Evolutionary conservation across 1,140 invertebrate species (phyloP), one percentile per base, ranked within the genome.

Genomic region (Pseudachorutes palmiensis): DNA sequence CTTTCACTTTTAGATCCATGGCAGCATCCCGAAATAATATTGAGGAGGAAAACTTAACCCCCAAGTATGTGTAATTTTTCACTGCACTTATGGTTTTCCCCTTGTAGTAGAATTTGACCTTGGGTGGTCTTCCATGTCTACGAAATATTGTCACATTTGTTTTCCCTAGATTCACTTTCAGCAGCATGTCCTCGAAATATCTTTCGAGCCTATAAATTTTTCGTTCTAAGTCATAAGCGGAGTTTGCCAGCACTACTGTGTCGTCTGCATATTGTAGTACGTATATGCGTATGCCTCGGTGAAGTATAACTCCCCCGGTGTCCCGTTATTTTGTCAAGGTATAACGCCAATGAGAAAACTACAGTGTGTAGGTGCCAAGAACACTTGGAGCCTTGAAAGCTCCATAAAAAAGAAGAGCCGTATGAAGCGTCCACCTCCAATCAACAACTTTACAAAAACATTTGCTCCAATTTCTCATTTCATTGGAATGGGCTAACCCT

Each of bases 201-300:
- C 32, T n/a, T 30, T 57, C 26, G 1, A 75, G 57, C 24, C 65
- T 32, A 24, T 74, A 68, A 26, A 73, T 57, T 68, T 74, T 74
- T 1, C 61, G 14, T 57, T 57, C 14, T 24, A 57, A 9, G 51
- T 57, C 26, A 14, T 9, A 14, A 5, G 51, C 3, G 51, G 51
- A 57, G 12, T 12, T 5, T 5, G 51, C 51, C 51, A 57, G 51
- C 3, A 24, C 26, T 14, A 57, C 51, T 12, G 26, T 5, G 24
- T 57, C 51, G 24, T 57, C 51, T 5, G 51, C 51, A 57, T 57
- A 57, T 57, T 14, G 14, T 57, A 14, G 26, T 14, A 57, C 5
- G 26, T 57, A n/a, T n/a, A n/a, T n/a, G n/a, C n/a, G n/a, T n/a
- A n/a, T n/a, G n/a, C n/a, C n/a, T n/a, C n/a, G n/a, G n/a, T n/a